Base-by-base conservation (phyloP, 2,888 invertebrate genomes). In the Stenoptilia bipunctidactyla region DNA sequence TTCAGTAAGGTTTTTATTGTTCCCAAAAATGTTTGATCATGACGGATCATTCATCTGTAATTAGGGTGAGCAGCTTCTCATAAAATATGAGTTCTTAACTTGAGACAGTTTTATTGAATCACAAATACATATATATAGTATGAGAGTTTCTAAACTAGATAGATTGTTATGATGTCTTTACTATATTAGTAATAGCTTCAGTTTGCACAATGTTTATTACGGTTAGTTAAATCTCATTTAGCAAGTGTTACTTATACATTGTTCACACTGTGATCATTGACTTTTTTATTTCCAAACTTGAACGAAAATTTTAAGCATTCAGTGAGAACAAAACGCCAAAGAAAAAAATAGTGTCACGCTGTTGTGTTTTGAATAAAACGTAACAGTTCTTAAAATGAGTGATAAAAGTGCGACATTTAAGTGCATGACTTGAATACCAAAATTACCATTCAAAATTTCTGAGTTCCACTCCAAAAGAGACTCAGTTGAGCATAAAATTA, bases 401-500 rank as follows among this genome's bases (percentile, higher is more conserved):
- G 58, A 82, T 77, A 80, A 82, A 80, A 74, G 69, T 57, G 51
- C 53, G 57, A 53, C 64, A 62, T 63, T 60, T 56, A 61, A 66
- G 64, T 56, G 58, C 62, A n/a, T 9, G 30, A 30, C 30, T 30
- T 30, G 30, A 12, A 60, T 60, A 68, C 69, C 67, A 61, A 75
- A 72, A 69, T 73, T 66, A 67, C 79, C 57, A 82, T 80, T 82
- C 70, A 80, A 71, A 72, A 75, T 77, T 74, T 69, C 71, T 66
- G 63, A 74, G 82, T 82, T 83, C 80, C 79, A 82, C 72, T 80
- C 71, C 63, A 71, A 53, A 61, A 61, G 71, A 75, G 68, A 63
- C 68, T 76, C 79, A 77, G 75, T 83, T 73, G 55, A 83, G 70
- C 83, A 83, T 83, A 79, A 83, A 80, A 83, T 83, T 83, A 82